Percentiles rank a stretch among this genome's conserved stretches.
phyloP scores from a whole-genome alignment of 2,888 invertebrate genomes.

The Trachelus tabidus region DNA sequence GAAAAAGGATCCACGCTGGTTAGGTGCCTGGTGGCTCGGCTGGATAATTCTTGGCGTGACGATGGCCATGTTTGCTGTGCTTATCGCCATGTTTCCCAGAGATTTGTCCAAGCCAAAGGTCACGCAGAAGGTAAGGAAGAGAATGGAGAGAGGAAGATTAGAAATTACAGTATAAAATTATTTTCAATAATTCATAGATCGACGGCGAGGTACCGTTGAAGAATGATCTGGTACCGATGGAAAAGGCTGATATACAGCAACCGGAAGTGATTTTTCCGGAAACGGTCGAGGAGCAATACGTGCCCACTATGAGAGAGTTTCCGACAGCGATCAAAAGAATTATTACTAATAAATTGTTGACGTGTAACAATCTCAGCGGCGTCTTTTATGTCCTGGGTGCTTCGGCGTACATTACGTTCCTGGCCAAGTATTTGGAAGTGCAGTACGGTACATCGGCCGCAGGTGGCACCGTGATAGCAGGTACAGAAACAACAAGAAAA shows the following conservation, averaged over 20 bases:
- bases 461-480: constrained; percentile 75
- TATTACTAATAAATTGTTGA: constrained; percentile 74
- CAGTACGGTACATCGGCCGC: constrained; percentile 76
- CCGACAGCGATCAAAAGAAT: constrained; percentile 71
- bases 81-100: constrained; percentile 76
- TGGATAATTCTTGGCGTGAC: constrained; percentile 70
- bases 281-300: constrained; percentile 33
- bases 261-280: background rate
- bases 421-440: constrained; percentile 81
- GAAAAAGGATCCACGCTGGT: constrained; percentile 75
- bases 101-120: constrained; percentile 65
- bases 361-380: constrained; percentile 74
- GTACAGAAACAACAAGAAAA: constrained; percentile 54
- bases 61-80: constrained; percentile 72
- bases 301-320: constrained; percentile 68
- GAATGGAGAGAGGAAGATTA: background rate
- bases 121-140: constrained; percentile 29
- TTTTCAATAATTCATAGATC: background rate
- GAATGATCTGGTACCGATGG: constrained; percentile 32
- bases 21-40: constrained; percentile 84
- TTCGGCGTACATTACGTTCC: constrained; percentile 76
- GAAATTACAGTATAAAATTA: background rate
- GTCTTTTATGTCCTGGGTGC: constrained; percentile 75
- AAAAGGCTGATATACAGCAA: constrained; percentile 19
- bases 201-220: constrained; percentile 53